Base-by-base conservation (phyloP, 2,797 vertebrate genomes). In the Arrhamphus sclerolepis region DNA sequence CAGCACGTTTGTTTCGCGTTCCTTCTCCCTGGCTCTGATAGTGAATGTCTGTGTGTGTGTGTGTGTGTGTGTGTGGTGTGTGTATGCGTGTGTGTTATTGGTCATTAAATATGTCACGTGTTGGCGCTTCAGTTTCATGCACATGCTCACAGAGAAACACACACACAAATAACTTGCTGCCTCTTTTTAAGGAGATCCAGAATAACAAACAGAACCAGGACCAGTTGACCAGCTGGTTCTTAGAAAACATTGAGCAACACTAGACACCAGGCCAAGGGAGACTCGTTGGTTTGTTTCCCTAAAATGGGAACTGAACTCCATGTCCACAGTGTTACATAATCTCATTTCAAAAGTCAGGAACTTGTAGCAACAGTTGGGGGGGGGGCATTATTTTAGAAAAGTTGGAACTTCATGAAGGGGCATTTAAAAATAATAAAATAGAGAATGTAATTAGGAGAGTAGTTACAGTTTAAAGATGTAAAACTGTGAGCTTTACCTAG, bases 1-100 rank as follows among this genome's bases (percentile, higher is more conserved):
- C 29, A 47, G 58, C 82, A 85, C 78, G 64, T 86, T 80, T 51
- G 77, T 84, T 62, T 26, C 64, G 66, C 75, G 57, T 78, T 76
- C 65, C 66, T 48, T 19, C 62, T 62, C 59, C 43, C 39, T 66
- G 26, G 22, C 20, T 49, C 52, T 66, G 58, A 61, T 19, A 44
- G 52, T 29, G 24, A 46, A 20, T 56, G 46, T 54, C 26, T 65
- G 39, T 57, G n/a, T 46, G 48, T 63, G 64, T 74, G 50, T 67
- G 40, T 66, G 48, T 57, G 57, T 54, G 28, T 71, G 21, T 67
- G 62, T 61, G 40, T 46, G 31, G 28, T 18, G 46, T n/a, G 26
- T n/a, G 14, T 48, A 18, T 16, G 2, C 19, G 29, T 21, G 31
- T 21, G 31, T 40, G 39, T 16, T 3, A 26, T 22, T 16, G 17